phyloP scores from a whole-genome alignment of 2,888 invertebrate species.

The Callyntrura sp. region DNA sequence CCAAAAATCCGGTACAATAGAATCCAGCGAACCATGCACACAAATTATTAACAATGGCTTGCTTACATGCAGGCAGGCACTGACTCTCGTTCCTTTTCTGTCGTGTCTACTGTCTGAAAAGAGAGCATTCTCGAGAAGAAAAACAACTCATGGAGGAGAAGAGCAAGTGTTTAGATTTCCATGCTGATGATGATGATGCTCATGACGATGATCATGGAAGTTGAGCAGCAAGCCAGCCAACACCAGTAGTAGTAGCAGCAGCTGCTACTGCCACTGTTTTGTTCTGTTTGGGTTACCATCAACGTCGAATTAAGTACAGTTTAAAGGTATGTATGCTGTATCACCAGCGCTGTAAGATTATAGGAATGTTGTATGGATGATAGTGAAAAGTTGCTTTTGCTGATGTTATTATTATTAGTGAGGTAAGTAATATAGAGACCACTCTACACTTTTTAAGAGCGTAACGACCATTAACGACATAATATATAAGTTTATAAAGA shows the following conservation, averaged over 20 bases:
- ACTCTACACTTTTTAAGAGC: slow-evolving; percentile 63
- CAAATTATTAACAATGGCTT: slow-evolving; percentile 39
- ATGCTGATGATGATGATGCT: too few relatives aligned
- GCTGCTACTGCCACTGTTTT: slow-evolving; percentile 29
- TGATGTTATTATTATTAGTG: slow-evolving; percentile 40
- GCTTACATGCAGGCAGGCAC: slow-evolving; percentile 27
- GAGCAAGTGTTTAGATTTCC: slow-evolving; percentile 70
- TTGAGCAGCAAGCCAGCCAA: not conserved
- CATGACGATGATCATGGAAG: slow-evolving; percentile 14
- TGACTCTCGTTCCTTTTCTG: not conserved
- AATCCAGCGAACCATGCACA: slow-evolving; percentile 10
- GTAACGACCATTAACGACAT: slow-evolving; percentile 62
- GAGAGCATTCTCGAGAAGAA: slow-evolving; percentile 9
- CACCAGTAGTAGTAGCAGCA: slow-evolving; percentile 11
- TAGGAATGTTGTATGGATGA: not conserved
- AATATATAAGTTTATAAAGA: slow-evolving; percentile 37
- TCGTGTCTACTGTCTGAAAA: not conserved
- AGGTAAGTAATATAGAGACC: slow-evolving; percentile 39
- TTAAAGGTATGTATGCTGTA: not conserved
- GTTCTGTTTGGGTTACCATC: not conserved
- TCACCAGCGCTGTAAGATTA: slow-evolving; percentile 27
- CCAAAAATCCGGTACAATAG: not conserved
- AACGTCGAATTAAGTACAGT: not conserved
- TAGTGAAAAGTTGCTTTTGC: too few relatives aligned
- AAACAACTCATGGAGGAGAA: slow-evolving; percentile 4